Percentiles rank a stretch among this genome's conserved stretches.
phyloP scores from a whole-genome alignment of 2,113 vertebrate species.

The Promerops cafer region DNA sequence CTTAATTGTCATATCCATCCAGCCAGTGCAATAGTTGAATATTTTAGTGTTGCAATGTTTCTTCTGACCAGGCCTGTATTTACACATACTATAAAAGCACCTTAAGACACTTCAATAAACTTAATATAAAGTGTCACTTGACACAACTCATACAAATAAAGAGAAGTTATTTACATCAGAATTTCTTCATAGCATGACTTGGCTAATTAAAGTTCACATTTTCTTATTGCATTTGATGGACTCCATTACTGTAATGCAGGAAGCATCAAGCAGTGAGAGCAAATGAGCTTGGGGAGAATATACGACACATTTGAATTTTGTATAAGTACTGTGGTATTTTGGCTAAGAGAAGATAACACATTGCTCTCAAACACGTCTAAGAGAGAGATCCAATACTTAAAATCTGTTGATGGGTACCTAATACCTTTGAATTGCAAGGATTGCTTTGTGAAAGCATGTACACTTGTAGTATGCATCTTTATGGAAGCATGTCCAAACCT shows the following conservation, averaged over 20 bases:
- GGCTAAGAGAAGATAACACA: neutral
- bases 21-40: neutral
- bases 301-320: neutral
- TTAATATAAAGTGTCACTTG: neutral
- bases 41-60: neutral
- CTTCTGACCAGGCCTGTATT: neutral
- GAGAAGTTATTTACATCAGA: constrained; percentile 37
- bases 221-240: constrained; percentile 53
- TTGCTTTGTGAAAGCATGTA: neutral
- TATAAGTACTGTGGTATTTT: neutral
- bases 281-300: neutral
- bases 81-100: neutral
- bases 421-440: neutral
- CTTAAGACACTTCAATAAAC: neutral
- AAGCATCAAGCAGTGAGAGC: neutral
- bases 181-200: constrained; percentile 19
- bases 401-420: neutral
- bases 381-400: neutral
- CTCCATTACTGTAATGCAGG: constrained; percentile 50
- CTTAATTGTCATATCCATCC: neutral
- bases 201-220: constrained; percentile 61
- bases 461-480: neutral
- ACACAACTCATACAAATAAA: constrained; percentile 8
- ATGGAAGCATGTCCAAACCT: neutral
- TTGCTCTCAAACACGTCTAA: neutral